A percentile compares a stretch with the other conserved stretches of the same genome.
These are phyloP conservation scores for Hermaeophaga mercurialis DNA, from an alignment of 2,888 invertebrate species.

Conservation along the genomic window DNA sequence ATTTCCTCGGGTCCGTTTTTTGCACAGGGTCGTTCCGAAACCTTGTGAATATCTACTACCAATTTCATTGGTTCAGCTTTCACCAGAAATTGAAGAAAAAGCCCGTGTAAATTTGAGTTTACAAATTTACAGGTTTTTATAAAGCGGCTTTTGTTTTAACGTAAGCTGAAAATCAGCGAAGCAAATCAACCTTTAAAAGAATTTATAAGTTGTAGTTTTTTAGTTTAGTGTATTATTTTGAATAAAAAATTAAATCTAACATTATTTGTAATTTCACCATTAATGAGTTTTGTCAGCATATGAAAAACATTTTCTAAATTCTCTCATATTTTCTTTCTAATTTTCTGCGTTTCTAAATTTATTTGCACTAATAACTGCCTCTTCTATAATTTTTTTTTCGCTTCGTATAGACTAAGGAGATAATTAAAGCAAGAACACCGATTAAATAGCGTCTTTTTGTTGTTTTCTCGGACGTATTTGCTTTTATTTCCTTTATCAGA, in stretches of 20 bases:
- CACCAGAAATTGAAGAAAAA: not conserved
- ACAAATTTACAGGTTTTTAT: not conserved
- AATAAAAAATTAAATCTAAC: too few species aligned
- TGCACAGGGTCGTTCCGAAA: conserved; percentile 21
- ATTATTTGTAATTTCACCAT: too few species aligned
- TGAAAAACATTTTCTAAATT: not conserved
- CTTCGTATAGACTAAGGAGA: conserved; percentile 5
- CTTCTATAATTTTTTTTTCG: not conserved
- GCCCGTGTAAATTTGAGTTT: not conserved
- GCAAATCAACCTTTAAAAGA: not conserved
- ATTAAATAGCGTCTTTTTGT: conserved; percentile 20
- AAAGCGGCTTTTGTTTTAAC: not conserved
- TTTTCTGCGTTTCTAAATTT: too few species aligned
- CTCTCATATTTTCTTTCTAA: not conserved
- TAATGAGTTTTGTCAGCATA: too few species aligned
- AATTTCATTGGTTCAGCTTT: conserved; percentile 5
- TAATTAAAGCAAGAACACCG: conserved; percentile 22
- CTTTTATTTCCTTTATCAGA: conserved; percentile 19
- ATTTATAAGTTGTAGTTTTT: too few species aligned
- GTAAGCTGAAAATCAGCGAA: not conserved
- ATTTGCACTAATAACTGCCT: not conserved
- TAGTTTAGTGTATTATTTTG: too few species aligned
- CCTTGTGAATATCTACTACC: not conserved
- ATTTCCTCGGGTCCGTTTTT: conserved; percentile 12
- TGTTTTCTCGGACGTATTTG: conserved; percentile 11